These are phyloP conservation scores for Parthenolecanium corni DNA, from an alignment of 2,888 invertebrate species.

Conservation along the genomic window DNA sequence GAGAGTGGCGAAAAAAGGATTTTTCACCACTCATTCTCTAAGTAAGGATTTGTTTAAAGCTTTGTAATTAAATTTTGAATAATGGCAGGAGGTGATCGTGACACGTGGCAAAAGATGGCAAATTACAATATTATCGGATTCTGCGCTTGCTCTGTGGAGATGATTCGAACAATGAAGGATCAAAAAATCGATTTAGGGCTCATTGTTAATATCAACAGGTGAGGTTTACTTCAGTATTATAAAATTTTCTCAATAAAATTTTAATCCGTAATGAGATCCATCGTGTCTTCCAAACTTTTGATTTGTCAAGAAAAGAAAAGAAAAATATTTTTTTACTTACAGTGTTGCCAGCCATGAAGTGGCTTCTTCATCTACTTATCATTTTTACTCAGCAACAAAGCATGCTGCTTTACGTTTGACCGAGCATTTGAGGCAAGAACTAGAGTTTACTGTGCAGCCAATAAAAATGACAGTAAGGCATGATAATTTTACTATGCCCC, in stretches of 20 bases:
- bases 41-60: too few relatives aligned
- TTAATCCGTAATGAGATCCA: too few relatives aligned
- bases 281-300: neutral
- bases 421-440: conserved; percentile 40
- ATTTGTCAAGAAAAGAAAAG: neutral
- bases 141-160: conserved; percentile 33
- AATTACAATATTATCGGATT: conserved; percentile 33
- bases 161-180: conserved; percentile 32
- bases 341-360: conserved; percentile 33
- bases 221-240: too few relatives aligned
- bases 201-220: conserved; percentile 34
- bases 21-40: too few relatives aligned
- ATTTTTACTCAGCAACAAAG: conserved; percentile 41
- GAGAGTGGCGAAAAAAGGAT: too few relatives aligned
- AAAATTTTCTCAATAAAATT: too few relatives aligned
- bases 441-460: conserved; percentile 34
- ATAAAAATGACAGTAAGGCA: conserved; percentile 34
- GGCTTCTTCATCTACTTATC: conserved; percentile 32
- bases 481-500: neutral
- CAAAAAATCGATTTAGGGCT: conserved; percentile 31
- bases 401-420: conserved; percentile 40
- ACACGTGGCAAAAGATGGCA: conserved; percentile 33
- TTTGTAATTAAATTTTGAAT: too few relatives aligned
- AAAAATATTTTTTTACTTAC: neutral
- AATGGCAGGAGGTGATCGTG: conserved; percentile 32